phyloP scores from a whole-genome alignment of 2,113 vertebrate species.

The Oncorhynchus keta region DNA sequence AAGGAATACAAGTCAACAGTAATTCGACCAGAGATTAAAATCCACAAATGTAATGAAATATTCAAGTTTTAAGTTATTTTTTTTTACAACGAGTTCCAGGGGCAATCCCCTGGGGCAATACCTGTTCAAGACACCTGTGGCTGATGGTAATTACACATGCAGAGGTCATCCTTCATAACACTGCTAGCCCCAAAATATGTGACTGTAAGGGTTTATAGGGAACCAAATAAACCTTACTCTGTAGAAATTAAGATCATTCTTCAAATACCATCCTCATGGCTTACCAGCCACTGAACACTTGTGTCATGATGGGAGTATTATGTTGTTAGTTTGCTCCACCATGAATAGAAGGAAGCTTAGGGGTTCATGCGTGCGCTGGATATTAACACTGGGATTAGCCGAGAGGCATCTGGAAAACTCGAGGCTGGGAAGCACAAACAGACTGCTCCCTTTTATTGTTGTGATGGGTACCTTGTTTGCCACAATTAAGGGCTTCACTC shows the following conservation, averaged over 20 bases:
- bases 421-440: slow-evolving; percentile 39
- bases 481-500: slow-evolving; percentile 41
- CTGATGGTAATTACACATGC: background rate
- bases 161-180: slow-evolving; percentile 46
- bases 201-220: slow-evolving; percentile 52
- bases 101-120: too few species aligned
- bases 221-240: slow-evolving; percentile 42
- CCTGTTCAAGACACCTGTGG: too few species aligned
- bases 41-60: too few species aligned
- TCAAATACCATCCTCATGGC: slow-evolving; percentile 53
- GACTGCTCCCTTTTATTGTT: slow-evolving; percentile 46
- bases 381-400: slow-evolving; percentile 67
- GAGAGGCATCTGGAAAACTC: slow-evolving; percentile 45
- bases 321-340: slow-evolving; percentile 49
- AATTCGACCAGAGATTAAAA: too few species aligned
- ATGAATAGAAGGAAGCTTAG: slow-evolving; percentile 62
- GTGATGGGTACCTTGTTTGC: slow-evolving; percentile 44
- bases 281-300: slow-evolving; percentile 56
- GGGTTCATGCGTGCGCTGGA: slow-evolving; percentile 60
- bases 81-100: too few species aligned
- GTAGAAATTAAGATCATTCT: slow-evolving; percentile 48
- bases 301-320: slow-evolving; percentile 52
- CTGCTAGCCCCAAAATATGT: slow-evolving; percentile 38
- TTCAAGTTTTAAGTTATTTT: too few species aligned
- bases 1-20: too few species aligned